Base-by-base conservation (phyloP, 2,888 invertebrate genomes). In the Drosophila greeni region DNA sequence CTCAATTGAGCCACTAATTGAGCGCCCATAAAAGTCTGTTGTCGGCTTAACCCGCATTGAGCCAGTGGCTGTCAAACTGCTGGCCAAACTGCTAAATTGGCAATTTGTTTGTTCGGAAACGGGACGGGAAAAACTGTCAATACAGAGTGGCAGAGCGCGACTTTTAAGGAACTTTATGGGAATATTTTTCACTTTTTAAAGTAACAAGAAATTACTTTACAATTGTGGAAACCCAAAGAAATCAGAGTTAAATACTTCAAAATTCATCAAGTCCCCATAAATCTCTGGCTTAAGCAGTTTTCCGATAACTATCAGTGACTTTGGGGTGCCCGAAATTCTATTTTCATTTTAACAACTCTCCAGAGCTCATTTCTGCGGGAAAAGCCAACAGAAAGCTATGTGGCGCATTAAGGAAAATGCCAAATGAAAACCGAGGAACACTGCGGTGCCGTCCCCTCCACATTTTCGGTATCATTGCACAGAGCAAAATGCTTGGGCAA, bases 401-500 rank as follows among this genome's bases (percentile, higher is more conserved):
- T 37, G 51, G 55, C 36, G 29, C 55, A 59, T 48, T 55, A 29
- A 45, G 52, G 58, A 52, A 64, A 74, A 43, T 52, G 64, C 70
- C 59, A 78, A 77, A 75, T 72, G 70, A 69, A 76, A 74, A 70
- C 70, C 34, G 61, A 52, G 61, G 55, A 58, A 72, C 70, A 67
- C 53, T 66, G 65, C 57, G 52, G 40, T 11, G 34, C 12, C 26
- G 57, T 43, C 23, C 33, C 45, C 75, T 69, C 29, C 1, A 24
- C 11, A 75, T 81, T 81, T 84, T 81, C 71, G 70, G 85, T 83
- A 74, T 84, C 82, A 81, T 84, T 84, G 82, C 84, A 69, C 76
- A 66, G 56, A 49, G 51, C 51, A 70, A 81, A 85, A 81, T 81
- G 79, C 68, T 64, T 66, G 76, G 82, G 85, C 82, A 82, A 82